Percentiles rank a stretch among this genome's conserved stretches.
phyloP scores from a whole-genome alignment of 2,113 vertebrate genomes.

The Aspiorhynchus laticeps region DNA sequence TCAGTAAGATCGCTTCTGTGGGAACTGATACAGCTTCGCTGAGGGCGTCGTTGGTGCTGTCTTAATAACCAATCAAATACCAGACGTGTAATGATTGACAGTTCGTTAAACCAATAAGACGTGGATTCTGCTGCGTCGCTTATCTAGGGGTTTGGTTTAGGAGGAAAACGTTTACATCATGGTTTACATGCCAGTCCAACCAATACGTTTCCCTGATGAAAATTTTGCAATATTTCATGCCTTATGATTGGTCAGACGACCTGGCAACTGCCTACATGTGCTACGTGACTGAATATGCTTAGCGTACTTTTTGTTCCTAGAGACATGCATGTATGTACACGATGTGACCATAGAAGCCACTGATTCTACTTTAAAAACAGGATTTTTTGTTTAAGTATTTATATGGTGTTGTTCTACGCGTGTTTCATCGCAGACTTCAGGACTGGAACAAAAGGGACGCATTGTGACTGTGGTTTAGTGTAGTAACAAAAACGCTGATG shows the following conservation, averaged over 20 bases:
- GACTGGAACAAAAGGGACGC: background rate
- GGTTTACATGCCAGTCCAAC: constrained; percentile 49
- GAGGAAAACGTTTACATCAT: background rate
- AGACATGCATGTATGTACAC: background rate
- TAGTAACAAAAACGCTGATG: background rate
- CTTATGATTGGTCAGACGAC: constrained; percentile 48
- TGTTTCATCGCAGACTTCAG: background rate
- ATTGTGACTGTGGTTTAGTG: background rate
- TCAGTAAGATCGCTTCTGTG: background rate
- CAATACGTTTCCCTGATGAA: constrained; percentile 50
- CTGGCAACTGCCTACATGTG: constrained; percentile 48
- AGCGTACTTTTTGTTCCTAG: background rate
- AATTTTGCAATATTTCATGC: background rate
- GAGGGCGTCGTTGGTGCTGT: background rate
- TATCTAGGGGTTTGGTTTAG: background rate
- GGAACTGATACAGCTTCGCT: constrained; percentile 14
- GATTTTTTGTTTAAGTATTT: too few species aligned
- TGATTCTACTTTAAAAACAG: background rate
- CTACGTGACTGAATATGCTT: constrained; percentile 57
- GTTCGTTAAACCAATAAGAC: constrained; percentile 33
- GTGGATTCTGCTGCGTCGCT: background rate
- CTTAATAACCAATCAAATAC: constrained; percentile 44
- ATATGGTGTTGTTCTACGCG: background rate
- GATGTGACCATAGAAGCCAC: background rate
- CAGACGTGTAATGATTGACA: constrained; percentile 17